Conservation (phyloP, 1,140 invertebrate species). For the Hermatobates lingyangjiaoensis region DNA sequence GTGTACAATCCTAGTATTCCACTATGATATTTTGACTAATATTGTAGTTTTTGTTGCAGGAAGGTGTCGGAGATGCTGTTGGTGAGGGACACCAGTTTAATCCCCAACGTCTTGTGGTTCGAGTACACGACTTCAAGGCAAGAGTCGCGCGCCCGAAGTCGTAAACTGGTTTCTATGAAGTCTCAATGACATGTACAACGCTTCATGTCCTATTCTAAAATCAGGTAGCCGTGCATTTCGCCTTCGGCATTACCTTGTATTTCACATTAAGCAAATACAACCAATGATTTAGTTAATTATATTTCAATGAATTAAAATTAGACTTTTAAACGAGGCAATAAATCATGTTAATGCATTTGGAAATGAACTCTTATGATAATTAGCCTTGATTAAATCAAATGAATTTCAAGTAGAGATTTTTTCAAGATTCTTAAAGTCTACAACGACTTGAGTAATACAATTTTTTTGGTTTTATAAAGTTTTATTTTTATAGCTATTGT, state of each 20-base stretch:
- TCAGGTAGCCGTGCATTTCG: neutral
- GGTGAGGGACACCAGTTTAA: constrained; percentile 72
- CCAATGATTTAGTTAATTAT: too few relatives aligned
- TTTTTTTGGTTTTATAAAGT: too few relatives aligned
- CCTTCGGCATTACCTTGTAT: neutral
- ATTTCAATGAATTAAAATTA: too few relatives aligned
- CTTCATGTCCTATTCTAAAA: neutral
- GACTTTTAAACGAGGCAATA: too few relatives aligned
- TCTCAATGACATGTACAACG: constrained; percentile 47
- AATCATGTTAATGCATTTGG: too few relatives aligned
- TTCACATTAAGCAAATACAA: neutral
- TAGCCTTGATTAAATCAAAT: too few relatives aligned
- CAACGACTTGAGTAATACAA: too few relatives aligned
- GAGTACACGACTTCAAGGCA: constrained; percentile 76
- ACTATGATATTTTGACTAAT: neutral
- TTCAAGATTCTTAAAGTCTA: too few relatives aligned
- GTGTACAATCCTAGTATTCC: too few relatives aligned
- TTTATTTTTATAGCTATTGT: too few relatives aligned
- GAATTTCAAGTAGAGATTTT: too few relatives aligned
- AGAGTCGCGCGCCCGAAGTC: constrained; percentile 55
- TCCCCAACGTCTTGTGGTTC: constrained; percentile 87
- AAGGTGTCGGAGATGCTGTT: constrained; percentile 70
- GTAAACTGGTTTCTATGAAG: constrained; percentile 71
- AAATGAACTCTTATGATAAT: too few relatives aligned
- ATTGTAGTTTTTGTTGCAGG: constrained; percentile 33